Evolutionary conservation across 2,113 vertebrate species (phyloP).

Genomic region (Nibea albiflora): DNA sequence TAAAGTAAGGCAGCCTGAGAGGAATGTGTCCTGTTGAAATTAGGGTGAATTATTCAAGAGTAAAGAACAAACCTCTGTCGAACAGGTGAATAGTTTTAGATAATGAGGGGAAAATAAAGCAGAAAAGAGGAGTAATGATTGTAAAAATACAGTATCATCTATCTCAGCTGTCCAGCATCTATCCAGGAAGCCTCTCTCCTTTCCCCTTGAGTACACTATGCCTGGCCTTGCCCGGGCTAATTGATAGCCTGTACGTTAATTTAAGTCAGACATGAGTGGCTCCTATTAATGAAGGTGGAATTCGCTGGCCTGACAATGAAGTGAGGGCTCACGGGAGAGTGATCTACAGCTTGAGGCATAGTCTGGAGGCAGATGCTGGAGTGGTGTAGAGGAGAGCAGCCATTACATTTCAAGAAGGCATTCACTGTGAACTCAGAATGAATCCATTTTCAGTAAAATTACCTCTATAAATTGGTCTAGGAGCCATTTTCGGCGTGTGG

Average conservation of each 20-base stretch:
- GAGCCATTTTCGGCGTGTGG: constrained; percentile 30
- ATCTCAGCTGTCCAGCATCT: constrained; percentile 37
- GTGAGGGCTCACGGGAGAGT: constrained; percentile 62
- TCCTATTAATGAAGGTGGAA: constrained; percentile 81
- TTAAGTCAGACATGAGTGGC: constrained; percentile 79
- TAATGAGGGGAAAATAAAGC: constrained; percentile 22
- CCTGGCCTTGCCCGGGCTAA: constrained; percentile 67
- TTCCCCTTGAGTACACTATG: constrained; percentile 56
- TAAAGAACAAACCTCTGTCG: constrained; percentile 6
- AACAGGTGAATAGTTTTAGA: constrained; percentile 19
- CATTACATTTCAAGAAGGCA: constrained; percentile 56
- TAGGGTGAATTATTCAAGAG: constrained; percentile 9
- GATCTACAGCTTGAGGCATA: constrained; percentile 69
- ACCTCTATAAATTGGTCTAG: constrained; percentile 50
- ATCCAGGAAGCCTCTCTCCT: constrained; percentile 46
- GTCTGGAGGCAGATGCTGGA: constrained; percentile 51
- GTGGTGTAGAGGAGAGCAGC: constrained; percentile 38
- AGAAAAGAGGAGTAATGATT: constrained; percentile 6
- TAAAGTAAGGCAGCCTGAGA: neutral
- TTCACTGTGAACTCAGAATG: constrained; percentile 56
- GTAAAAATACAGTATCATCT: constrained; percentile 3
- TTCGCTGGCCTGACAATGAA: constrained; percentile 74
- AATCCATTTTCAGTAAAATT: constrained; percentile 63
- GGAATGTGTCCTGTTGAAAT: constrained; percentile 17
- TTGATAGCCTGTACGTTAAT: constrained; percentile 82